A percentile compares a stretch with the other conserved stretches of the same genome.
These are phyloP conservation scores for Petrolisthes manimaculis DNA, from an alignment of 2,888 invertebrate species.

Conservation along the genomic window DNA sequence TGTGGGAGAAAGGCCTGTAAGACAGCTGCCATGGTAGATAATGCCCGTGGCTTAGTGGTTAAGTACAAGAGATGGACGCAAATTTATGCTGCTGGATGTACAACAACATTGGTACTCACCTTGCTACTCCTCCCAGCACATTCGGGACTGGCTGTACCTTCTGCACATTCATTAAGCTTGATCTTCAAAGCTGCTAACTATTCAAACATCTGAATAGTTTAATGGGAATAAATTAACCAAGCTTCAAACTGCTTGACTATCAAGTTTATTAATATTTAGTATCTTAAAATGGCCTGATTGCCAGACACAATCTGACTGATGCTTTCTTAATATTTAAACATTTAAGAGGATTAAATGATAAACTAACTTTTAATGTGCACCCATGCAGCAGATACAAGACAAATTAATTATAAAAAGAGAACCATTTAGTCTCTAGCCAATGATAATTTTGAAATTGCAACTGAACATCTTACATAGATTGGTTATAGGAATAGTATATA, in stretches of 20 bases:
- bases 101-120: too few relatives aligned
- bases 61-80: too few relatives aligned
- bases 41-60: too few relatives aligned
- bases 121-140: too few relatives aligned
- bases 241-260: neutral
- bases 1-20: too few relatives aligned
- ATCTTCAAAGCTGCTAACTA: too few relatives aligned
- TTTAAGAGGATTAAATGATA: conserved; percentile 40
- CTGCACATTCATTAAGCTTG: too few relatives aligned
- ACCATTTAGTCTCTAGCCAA: conserved; percentile 1
- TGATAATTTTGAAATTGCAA: neutral
- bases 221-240: too few relatives aligned
- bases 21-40: too few relatives aligned
- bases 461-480: neutral
- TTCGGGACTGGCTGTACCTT: too few relatives aligned
- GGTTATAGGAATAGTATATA: neutral
- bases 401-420: conserved; percentile 5
- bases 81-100: too few relatives aligned
- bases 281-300: conserved; percentile 33
- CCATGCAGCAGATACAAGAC: conserved; percentile 3
- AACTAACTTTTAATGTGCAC: conserved; percentile 20
- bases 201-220: too few relatives aligned
- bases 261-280: conserved; percentile 12
- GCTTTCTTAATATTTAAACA: conserved; percentile 45
- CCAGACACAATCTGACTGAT: conserved; percentile 30